Evolutionary conservation across 2,797 vertebrate species (phyloP), one percentile per base, ranked within the genome.

Genomic region (Arrhamphus sclerolepis): DNA sequence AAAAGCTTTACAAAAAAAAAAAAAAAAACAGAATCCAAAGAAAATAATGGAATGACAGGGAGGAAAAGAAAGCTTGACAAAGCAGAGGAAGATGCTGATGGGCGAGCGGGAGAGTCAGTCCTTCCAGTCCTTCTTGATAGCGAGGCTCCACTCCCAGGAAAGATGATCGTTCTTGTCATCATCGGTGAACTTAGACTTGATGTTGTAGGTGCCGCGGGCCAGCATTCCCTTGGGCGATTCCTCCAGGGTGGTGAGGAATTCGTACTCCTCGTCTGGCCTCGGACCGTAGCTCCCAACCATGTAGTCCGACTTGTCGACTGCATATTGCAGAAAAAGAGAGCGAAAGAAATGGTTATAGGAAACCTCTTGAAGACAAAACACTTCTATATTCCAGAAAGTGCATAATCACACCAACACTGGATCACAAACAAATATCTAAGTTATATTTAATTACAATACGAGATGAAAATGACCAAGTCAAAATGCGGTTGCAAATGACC

Each of bases 261-360:
- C 95, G 0, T 97, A 96, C 22, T 96, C 97, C 67, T 71, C 26
- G 6, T 75, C 61, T 0, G 91, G 88, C 13, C 93, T 91, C 1
- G 97, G 97, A 17, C 96, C 96, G 0, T 99, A 99, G 91, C 98
- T 99, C 61, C 97, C 97, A 26, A 99, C 97, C 98, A 99, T 99
- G 90, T 97, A 98, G 21, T 94, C 93, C 0, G 95, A 88, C 69
- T 92, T 93, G 80, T 93, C 93, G 5, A 94, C 93, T 94, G 49
- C 0, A 34, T 5, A 4, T 52, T 34, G 10, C 1, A 44, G 0
- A 55, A 39, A 62, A n/a, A 26, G 24, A 26, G 24, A 26, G 24
- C 24, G 24, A 22, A 29, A 20, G 5, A 18, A 39, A 21, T 6
- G n/a, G 5, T 28, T 49, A 4, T 29, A 29, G 10, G 5, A 22